These are phyloP conservation scores for Albula goreensis DNA, from an alignment of 2,113 vertebrate species.

Conservation along the genomic window DNA sequence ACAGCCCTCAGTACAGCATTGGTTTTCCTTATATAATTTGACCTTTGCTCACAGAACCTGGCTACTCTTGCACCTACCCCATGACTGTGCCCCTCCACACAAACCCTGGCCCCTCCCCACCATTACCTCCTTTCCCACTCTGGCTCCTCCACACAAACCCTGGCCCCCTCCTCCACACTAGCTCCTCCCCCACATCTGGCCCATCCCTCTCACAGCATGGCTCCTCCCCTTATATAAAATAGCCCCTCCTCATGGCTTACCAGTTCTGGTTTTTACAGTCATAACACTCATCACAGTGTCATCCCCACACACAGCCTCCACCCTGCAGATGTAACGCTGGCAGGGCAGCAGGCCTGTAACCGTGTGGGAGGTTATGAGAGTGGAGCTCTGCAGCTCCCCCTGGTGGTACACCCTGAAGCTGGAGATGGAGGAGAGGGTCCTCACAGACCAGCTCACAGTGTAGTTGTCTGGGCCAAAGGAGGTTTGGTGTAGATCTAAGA, in stretches of 20 bases:
- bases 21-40: too few species aligned
- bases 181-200: too few species aligned
- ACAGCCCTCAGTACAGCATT: too few species aligned
- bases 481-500: constrained; percentile 49
- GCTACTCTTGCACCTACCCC: not conserved
- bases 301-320: constrained; percentile 65
- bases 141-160: too few species aligned
- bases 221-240: not conserved
- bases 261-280: constrained; percentile 49
- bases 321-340: constrained; percentile 41
- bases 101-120: too few species aligned
- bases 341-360: constrained; percentile 56
- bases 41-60: not conserved
- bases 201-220: too few species aligned
- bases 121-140: too few species aligned
- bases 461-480: constrained; percentile 50
- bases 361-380: constrained; percentile 44
- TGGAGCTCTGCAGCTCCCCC: constrained; percentile 50
- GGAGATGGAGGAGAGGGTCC: constrained; percentile 50
- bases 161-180: too few species aligned
- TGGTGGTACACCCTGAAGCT: constrained; percentile 60
- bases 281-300: constrained; percentile 47
- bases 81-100: too few species aligned
- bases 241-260: constrained; percentile 31
- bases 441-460: constrained; percentile 60